Evolutionary conservation across 2,888 invertebrate genomes (phyloP).

Genomic region (Diplolepis rosae): DNA sequence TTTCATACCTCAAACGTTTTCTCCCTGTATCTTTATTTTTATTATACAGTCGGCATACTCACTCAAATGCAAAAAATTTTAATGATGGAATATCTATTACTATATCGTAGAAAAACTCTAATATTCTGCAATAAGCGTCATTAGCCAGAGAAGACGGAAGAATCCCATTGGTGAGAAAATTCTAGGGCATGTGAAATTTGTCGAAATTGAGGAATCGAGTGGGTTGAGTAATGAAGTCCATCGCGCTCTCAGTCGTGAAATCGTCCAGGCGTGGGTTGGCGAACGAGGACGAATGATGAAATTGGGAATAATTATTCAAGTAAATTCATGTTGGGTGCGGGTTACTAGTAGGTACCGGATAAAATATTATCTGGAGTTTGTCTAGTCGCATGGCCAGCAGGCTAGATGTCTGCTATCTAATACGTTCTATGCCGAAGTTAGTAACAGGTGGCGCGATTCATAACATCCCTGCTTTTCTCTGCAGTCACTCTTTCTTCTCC

Average conservation of each 20-base stretch:
- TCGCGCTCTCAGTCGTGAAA: conserved; percentile 12
- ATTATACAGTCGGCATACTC: no score
- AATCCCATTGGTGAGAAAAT: neutral
- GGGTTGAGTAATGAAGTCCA: conserved; percentile 25
- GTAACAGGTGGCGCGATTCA: conserved; percentile 72
- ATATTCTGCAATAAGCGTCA: no score
- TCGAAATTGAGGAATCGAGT: conserved; percentile 16
- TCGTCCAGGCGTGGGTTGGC: neutral
- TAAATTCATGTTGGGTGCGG: conserved; percentile 52
- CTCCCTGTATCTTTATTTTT: no score
- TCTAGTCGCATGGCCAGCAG: conserved; percentile 55
- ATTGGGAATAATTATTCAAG: conserved; percentile 69
- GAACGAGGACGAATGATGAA: conserved; percentile 59
- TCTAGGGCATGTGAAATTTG: neutral
- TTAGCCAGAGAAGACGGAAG: neutral
- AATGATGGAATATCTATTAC: no score
- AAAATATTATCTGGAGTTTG: conserved; percentile 69
- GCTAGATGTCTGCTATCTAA: conserved; percentile 59
- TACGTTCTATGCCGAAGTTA: conserved; percentile 68
- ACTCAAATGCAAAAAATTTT: neutral
- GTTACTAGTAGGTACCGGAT: conserved; percentile 51
- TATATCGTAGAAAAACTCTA: no score
- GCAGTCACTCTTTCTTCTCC: conserved; percentile 41
- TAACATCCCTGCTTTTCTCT: conserved; percentile 56
- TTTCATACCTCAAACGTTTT: no score